Evolutionary conservation across 2,888 invertebrate species (phyloP).

Genomic region (Lagria hirta): DNA sequence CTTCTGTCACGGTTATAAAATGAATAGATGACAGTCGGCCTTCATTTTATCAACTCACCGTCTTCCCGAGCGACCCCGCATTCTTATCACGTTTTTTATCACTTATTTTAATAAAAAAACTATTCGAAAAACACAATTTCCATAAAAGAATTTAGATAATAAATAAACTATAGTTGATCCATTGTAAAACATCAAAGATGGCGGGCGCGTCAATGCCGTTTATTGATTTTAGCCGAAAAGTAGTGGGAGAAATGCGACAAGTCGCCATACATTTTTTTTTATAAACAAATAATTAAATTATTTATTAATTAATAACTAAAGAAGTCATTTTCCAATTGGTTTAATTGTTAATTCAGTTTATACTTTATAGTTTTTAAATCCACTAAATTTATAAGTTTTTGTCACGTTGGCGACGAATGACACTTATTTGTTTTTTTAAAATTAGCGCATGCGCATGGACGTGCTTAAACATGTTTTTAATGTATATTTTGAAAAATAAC

Average conservation of each 20-base stretch:
- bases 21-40: no score
- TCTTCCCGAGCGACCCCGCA: conserved; percentile 48
- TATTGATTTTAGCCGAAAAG: conserved; percentile 9
- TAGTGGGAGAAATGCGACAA: neutral
- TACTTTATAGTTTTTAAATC: no score
- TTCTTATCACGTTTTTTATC: conserved; percentile 25
- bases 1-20: no score
- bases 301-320: no score
- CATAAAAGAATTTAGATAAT: conserved; percentile 16
- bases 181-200: conserved; percentile 13
- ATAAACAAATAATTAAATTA: no score
- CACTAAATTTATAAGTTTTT: no score
- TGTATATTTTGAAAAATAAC: neutral
- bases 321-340: no score
- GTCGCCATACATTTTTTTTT: no score
- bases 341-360: no score
- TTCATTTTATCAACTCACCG: conserved; percentile 44
- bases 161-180: conserved; percentile 9
- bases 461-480: neutral
- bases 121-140: conserved; percentile 9
- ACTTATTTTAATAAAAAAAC: conserved; percentile 2
- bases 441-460: neutral
- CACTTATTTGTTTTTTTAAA: neutral
- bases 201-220: conserved; percentile 11
- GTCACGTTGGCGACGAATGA: no score